Evolutionary conservation across 2,113 vertebrate genomes (phyloP).

Genomic region (Bubo blakistoni): DNA sequence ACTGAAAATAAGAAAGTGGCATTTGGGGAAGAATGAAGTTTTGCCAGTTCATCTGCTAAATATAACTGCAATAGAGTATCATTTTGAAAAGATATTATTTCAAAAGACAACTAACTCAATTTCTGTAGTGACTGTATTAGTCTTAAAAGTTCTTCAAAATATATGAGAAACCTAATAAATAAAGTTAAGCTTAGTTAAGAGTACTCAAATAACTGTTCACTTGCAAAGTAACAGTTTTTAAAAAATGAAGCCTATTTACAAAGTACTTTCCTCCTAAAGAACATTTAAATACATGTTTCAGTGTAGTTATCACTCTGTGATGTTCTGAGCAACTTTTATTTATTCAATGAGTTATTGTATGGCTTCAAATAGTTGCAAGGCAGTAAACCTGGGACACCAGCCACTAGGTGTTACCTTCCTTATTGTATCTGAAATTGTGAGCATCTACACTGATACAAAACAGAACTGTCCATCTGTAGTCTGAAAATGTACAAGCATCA

Average conservation of each 20-base stretch:
- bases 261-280: background rate
- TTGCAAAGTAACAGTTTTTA: background rate
- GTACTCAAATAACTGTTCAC: background rate
- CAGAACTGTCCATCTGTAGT: background rate
- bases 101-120: background rate
- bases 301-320: background rate
- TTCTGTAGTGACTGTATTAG: background rate
- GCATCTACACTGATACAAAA: background rate
- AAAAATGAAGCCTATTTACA: background rate
- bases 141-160: background rate
- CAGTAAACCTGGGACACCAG: background rate
- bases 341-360: background rate
- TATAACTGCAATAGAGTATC: background rate
- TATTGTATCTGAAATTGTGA: background rate
- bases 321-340: background rate
- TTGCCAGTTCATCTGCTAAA: background rate
- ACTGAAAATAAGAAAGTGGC: background rate
- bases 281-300: background rate
- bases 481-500: background rate
- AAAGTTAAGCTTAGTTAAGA: background rate
- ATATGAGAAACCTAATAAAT: background rate
- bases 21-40: background rate
- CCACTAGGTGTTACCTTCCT: background rate
- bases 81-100: background rate
- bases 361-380: background rate